Evolutionary conservation across 1,140 invertebrate species (phyloP).

Genomic region (Drosophila subpulchrella): DNA sequence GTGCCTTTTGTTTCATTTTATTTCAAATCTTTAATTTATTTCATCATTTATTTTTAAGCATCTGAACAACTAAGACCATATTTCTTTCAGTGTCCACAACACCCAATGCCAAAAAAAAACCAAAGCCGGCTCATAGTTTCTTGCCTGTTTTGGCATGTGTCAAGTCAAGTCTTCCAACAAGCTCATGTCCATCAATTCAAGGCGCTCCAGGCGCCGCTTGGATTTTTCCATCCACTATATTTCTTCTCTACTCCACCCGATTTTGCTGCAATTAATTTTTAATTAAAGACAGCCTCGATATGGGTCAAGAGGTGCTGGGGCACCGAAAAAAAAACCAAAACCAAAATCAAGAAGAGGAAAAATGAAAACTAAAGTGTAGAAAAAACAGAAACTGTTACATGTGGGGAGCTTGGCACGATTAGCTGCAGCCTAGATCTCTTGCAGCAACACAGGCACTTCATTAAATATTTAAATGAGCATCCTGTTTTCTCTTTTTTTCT

Average conservation of each 20-base stretch:
- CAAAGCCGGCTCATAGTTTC: slow-evolving; percentile 63
- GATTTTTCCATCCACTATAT: slow-evolving; percentile 18
- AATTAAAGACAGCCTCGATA: slow-evolving; percentile 79
- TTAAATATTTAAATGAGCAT: slow-evolving; percentile 84
- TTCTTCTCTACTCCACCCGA: slow-evolving; percentile 10
- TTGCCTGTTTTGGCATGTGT: slow-evolving; percentile 82
- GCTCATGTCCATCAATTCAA: slow-evolving; percentile 75
- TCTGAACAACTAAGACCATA: background rate
- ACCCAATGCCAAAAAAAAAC: slow-evolving; percentile 22
- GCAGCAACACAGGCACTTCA: slow-evolving; percentile 78
- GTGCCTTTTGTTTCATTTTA: background rate
- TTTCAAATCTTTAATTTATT: background rate
- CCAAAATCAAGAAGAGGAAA: slow-evolving; percentile 18
- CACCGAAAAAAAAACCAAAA: slow-evolving; percentile 24
- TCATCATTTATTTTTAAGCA: too few species aligned
- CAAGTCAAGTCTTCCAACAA: slow-evolving; percentile 60
- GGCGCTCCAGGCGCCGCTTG: slow-evolving; percentile 60
- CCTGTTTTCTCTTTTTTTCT: slow-evolving; percentile 65
- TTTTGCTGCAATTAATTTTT: slow-evolving; percentile 79
- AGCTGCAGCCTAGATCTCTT: slow-evolving; percentile 60
- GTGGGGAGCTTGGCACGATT: slow-evolving; percentile 63
- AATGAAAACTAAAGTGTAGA: slow-evolving; percentile 48
- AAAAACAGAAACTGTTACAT: slow-evolving; percentile 66
- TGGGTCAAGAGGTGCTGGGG: slow-evolving; percentile 66
- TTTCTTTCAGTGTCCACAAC: background rate